Base-by-base conservation (phyloP, 2,113 vertebrate genomes). In the Natator depressus region DNA sequence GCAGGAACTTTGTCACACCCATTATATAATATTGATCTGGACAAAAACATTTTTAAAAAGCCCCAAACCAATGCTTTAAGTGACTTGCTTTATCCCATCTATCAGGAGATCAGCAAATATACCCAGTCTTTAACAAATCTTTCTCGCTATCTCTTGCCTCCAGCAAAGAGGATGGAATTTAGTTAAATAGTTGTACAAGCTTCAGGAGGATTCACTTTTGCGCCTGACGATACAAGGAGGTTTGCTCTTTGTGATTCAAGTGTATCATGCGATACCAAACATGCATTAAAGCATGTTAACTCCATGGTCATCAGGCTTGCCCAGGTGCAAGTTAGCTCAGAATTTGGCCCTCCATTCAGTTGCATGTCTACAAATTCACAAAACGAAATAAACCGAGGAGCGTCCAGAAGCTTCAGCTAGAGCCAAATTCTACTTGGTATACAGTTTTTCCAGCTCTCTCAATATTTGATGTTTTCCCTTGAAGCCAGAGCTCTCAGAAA, bases 351-450 rank as follows among this genome's bases (percentile, higher is more conserved):
- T 91, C 87, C 55, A 57, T 90, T 92, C 93, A 91, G 85, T 59
- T 82, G 83, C 85, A 91, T 84, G 46, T 80, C 53, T 85, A 93
- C 86, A 90, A 97, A 94, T 84, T 96, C 90, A 89, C 96, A 95
- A 85, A 95, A 83, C 78, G 62, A 83, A 90, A 92, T 92, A 85
- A 96, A 96, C 83, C 1, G 7, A 87, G 92, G 91, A 53, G 65
- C 31, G 65, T 92, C 89, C 59, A 84, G 89, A 93, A 82, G 79
- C 72, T 83, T 89, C 85, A 88, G 5, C 17, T 1, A 0, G 24
- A 95, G 83, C 35, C 69, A 92, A 42, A 83, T 20, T 35, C 85
- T 85, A 85, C 1, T 0, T 47, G 5, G 75, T 0, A 87, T 87
- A 53, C 55, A 88, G 89, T 49, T 95, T 89, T 87, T 93, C 57